These are phyloP conservation scores for Coreius guichenoti DNA, from an alignment of 2,797 vertebrate species.

Conservation along the genomic window DNA sequence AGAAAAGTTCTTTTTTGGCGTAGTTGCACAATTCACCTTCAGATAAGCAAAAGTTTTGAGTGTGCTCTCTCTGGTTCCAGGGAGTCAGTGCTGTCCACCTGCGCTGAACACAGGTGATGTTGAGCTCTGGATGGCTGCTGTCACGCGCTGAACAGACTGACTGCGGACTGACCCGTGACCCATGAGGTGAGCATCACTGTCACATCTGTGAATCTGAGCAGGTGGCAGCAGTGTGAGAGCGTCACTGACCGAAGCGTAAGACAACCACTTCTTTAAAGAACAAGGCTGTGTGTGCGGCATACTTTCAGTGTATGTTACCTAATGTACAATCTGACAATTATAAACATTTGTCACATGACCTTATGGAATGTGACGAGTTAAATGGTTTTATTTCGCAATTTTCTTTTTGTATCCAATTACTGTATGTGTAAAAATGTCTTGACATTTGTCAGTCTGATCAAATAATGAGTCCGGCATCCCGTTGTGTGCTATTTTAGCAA, in stretches of 20 bases:
- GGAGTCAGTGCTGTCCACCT: constrained; percentile 17
- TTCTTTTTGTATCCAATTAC: not conserved
- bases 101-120: constrained; percentile 18
- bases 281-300: not conserved
- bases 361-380: not conserved
- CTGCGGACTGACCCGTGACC: constrained; percentile 1
- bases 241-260: not conserved
- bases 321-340: not conserved
- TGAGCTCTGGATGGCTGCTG: not conserved
- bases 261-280: constrained; percentile 1
- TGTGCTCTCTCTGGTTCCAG: not conserved
- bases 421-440: not conserved
- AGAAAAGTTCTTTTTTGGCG: not conserved
- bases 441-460: not conserved
- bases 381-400: not conserved
- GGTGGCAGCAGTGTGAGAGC: constrained; percentile 8
- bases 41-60: not conserved
- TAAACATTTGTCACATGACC: not conserved
- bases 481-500: not conserved
- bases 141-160: constrained; percentile 20
- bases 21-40: not conserved
- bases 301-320: not conserved
- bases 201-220: constrained; percentile 27
- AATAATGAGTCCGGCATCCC: not conserved
- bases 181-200: constrained; percentile 33